Evolutionary conservation across 2,888 invertebrate genomes (phyloP).

Genomic region (Leucophenga montana): DNA sequence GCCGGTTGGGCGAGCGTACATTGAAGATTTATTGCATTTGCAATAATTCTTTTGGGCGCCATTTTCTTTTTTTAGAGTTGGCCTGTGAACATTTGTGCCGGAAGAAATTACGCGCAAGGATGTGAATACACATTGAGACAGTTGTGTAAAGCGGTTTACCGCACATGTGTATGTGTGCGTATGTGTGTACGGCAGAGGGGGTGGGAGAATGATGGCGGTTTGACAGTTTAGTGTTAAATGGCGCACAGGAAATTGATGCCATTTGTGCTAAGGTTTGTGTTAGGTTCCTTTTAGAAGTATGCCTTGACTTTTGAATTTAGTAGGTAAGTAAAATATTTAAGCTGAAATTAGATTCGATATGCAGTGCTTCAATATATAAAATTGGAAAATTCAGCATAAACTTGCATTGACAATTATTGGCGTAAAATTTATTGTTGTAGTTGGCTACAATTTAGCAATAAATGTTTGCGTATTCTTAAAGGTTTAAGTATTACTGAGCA

Average conservation of each 20-base stretch:
- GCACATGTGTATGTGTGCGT: slow-evolving; percentile 29
- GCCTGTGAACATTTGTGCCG: slow-evolving; percentile 36
- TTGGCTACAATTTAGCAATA: too few species aligned
- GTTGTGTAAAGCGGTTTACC: slow-evolving; percentile 40
- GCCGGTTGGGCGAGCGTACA: slow-evolving; percentile 31
- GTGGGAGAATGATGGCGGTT: slow-evolving; percentile 34
- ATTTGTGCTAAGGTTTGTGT: slow-evolving; percentile 9
- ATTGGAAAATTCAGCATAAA: too few species aligned
- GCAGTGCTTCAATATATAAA: too few species aligned
- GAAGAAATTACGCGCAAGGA: slow-evolving; percentile 53
- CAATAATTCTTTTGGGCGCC: slow-evolving; percentile 68
- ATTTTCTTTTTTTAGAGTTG: slow-evolving; percentile 49
- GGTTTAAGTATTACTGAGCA: too few species aligned
- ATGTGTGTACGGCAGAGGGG: slow-evolving; percentile 32
- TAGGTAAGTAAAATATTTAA: too few species aligned
- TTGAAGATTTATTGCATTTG: slow-evolving; percentile 66
- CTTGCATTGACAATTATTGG: slow-evolving; percentile 11
- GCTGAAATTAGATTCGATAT: too few species aligned
- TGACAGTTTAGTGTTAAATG: slow-evolving; percentile 59
- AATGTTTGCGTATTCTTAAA: too few species aligned
- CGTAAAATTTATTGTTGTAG: too few species aligned
- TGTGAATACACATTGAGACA: slow-evolving; percentile 29
- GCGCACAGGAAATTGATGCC: slow-evolving; percentile 62
- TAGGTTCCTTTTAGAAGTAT: not conserved
- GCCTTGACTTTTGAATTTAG: not conserved